A percentile compares a stretch with the other conserved stretches of the same genome.
These are phyloP conservation scores for Babyrousa celebensis DNA, from an alignment of 2,797 vertebrate genomes.

Conservation along the genomic window DNA sequence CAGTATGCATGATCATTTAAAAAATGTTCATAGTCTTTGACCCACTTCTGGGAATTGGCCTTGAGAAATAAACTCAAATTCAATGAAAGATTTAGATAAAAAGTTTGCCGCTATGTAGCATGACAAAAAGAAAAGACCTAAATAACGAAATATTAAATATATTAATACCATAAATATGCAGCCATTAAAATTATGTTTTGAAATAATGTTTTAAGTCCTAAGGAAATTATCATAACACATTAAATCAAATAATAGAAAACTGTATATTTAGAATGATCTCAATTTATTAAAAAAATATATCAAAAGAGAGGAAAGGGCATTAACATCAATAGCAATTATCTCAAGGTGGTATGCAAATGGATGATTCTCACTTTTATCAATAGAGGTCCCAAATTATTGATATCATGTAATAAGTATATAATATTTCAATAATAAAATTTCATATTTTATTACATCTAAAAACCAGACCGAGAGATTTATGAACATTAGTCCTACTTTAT, in stretches of 20 bases:
- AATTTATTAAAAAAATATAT: conserved; percentile 13
- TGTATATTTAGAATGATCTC: background rate
- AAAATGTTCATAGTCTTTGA: background rate
- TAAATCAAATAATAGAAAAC: background rate
- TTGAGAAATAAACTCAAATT: conserved; percentile 42
- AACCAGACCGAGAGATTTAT: background rate
- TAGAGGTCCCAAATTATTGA: background rate
- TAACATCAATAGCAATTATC: conserved; percentile 17
- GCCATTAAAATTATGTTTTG: conserved; percentile 4
- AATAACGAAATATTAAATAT: background rate
- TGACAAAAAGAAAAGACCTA: background rate
- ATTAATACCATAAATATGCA: background rate
- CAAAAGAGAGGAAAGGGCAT: background rate
- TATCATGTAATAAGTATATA: background rate
- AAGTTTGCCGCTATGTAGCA: background rate
- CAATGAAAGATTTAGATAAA: background rate
- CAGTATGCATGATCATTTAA: background rate
- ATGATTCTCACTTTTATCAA: background rate
- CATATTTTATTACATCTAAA: background rate
- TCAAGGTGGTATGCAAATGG: background rate
- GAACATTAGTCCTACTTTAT: background rate
- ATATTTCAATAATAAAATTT: conserved; percentile 36
- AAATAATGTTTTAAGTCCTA: background rate
- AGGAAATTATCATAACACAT: conserved; percentile 11
- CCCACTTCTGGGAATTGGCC: background rate